Base-by-base conservation (phyloP, 1,140 invertebrate species). In the Meloidogyne chitwoodi region DNA sequence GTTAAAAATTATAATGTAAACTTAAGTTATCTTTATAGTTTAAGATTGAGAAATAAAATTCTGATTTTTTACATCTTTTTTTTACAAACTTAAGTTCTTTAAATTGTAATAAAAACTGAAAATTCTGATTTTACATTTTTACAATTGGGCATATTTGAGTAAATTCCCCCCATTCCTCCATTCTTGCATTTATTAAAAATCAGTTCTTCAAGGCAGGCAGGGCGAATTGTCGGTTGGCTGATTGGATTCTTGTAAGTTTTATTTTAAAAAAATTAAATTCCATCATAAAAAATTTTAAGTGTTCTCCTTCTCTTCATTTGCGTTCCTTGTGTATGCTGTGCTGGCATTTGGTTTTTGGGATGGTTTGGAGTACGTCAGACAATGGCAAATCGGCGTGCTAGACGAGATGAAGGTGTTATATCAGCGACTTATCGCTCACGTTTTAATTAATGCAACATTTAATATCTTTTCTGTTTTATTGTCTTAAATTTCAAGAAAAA, bases 331-430 rank as follows among this genome's bases (percentile, higher is more conserved):
- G 65, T 81, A 16, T 81, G 80, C 56, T 81, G 80, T 48, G 83
- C 82, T 29, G 80, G 80, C 1, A 81, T 81, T 62, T 81, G 77
- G 81, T 81, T 84, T 70, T 68, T 71, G 8, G 80, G 80, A 19
- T 81, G 80, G 80, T 81, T 81, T 34, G 80, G 80, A 29, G 24
- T 81, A 11, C 61, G 80, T 3, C 80, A 81, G n/a, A 66, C 80
- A 41, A 81, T 83, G 81, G 68, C 66, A n/a, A 31, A 41, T 12
- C 14, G 77, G 22, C 69, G 56, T n/a, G 70, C 68, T 29, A 41
- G 31, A 38, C 63, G 24, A 24, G 44, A 68, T 31, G 67, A 61
- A 69, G 67, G 48, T 75, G 56, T 44, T 56, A 12, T 31, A 56
- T 14, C 48, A 56, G 48, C 48, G 48, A 56, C 48, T n/a, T 56